Percentiles rank a stretch among this genome's conserved stretches.
These are phyloP conservation scores for Ditylenchus weischeri DNA, from an alignment of 2,888 invertebrate genomes.

Conservation along the genomic window DNA sequence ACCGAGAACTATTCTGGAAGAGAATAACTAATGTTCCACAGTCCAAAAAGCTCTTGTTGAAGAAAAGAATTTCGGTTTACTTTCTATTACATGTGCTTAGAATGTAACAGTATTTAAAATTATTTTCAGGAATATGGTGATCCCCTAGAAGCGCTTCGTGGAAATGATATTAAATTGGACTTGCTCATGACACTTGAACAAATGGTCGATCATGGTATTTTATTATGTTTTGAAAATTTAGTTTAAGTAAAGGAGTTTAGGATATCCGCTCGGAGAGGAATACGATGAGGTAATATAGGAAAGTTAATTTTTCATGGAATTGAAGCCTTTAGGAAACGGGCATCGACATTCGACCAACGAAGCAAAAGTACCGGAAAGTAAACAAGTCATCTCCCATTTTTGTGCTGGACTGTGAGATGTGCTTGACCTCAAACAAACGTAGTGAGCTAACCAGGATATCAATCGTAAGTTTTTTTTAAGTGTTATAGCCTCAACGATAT, in stretches of 20 bases:
- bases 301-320: neutral
- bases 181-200: constrained; percentile 34
- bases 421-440: constrained; percentile 50
- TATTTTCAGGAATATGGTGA: constrained; percentile 24
- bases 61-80: constrained; percentile 20
- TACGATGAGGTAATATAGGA: constrained; percentile 11
- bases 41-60: constrained; percentile 13
- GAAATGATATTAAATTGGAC: constrained; percentile 26
- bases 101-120: neutral
- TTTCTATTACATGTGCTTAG: neutral
- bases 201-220: constrained; percentile 29
- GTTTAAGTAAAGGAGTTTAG: no score
- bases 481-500: neutral
- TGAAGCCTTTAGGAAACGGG: neutral
- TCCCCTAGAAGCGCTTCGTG: constrained; percentile 18
- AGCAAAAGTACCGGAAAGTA: constrained; percentile 37
- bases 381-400: constrained; percentile 59
- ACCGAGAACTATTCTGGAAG: constrained; percentile 44
- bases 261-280: constrained; percentile 37
- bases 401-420: constrained; percentile 65
- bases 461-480: constrained; percentile 43
- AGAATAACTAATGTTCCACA: constrained; percentile 36
- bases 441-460: constrained; percentile 62
- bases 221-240: no score
- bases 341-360: constrained; percentile 8